phyloP scores from a whole-genome alignment of 2,113 vertebrate genomes.

The Pterophyllum scalare region DNA sequence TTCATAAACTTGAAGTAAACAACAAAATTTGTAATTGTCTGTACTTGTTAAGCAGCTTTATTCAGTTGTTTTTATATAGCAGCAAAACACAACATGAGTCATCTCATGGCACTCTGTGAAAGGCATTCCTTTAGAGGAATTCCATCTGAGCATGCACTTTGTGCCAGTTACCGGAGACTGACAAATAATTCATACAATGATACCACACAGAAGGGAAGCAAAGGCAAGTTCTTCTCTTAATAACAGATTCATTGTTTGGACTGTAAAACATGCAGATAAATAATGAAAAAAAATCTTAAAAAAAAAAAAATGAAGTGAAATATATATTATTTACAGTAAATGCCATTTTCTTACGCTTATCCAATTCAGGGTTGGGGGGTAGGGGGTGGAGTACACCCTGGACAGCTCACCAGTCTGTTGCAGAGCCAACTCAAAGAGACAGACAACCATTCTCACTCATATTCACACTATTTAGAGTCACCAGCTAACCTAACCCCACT shows the following conservation, averaged over 20 bases:
- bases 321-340: not conserved
- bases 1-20: not conserved
- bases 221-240: not conserved
- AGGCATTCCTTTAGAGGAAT: not conserved
- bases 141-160: not conserved
- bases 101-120: not conserved
- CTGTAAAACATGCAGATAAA: not conserved
- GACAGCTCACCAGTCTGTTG: too few relatives aligned
- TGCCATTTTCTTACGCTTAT: too few relatives aligned
- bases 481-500: too few relatives aligned
- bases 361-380: too few relatives aligned
- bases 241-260: not conserved
- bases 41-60: not conserved
- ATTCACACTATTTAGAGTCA: too few relatives aligned
- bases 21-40: not conserved
- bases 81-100: not conserved
- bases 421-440: too few relatives aligned
- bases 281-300: not conserved
- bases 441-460: too few relatives aligned
- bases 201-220: not conserved
- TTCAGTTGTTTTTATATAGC: not conserved
- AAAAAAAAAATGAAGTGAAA: too few relatives aligned
- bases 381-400: too few relatives aligned
- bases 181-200: not conserved
- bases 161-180: not conserved